These are phyloP conservation scores for Trachops cirrhosus DNA, from an alignment of 2,797 vertebrate species.

Conservation along the genomic window DNA sequence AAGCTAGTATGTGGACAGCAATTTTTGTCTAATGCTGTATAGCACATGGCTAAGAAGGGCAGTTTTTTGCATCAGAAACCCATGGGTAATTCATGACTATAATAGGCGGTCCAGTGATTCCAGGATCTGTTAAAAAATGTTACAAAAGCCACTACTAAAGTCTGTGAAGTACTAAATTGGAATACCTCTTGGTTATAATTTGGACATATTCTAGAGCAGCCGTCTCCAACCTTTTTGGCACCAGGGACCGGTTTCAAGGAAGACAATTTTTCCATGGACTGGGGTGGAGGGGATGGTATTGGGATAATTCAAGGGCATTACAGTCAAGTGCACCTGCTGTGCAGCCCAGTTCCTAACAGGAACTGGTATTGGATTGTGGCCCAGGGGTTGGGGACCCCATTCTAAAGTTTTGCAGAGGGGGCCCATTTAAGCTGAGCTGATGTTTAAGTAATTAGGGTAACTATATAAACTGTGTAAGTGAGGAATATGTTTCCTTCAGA, in stretches of 20 bases:
- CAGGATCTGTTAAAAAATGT: not conserved
- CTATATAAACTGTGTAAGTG: not conserved
- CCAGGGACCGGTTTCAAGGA: no score
- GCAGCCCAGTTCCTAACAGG: no score
- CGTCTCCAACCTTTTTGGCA: no score
- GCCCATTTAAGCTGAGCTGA: not conserved
- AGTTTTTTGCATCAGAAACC: not conserved
- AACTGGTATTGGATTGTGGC: no score
- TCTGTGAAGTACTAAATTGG: not conserved
- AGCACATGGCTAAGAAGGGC: not conserved
- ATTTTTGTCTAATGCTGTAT: not conserved
- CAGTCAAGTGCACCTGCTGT: no score
- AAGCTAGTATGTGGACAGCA: not conserved
- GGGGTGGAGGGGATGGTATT: no score
- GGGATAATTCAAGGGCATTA: no score
- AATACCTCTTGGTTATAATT: not conserved
- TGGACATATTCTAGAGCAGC: not conserved
- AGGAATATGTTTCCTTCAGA: not conserved
- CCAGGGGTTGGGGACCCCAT: no score
- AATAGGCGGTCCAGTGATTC: not conserved
- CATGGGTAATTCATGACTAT: not conserved
- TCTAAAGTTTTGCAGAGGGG: not conserved
- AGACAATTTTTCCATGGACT: no score
- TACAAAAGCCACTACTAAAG: not conserved
- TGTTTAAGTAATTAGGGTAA: not conserved